A percentile compares a stretch with the other conserved stretches of the same genome.
Conservation (phyloP, 2,113 vertebrate species). For the Dromas ardeola region DNA sequence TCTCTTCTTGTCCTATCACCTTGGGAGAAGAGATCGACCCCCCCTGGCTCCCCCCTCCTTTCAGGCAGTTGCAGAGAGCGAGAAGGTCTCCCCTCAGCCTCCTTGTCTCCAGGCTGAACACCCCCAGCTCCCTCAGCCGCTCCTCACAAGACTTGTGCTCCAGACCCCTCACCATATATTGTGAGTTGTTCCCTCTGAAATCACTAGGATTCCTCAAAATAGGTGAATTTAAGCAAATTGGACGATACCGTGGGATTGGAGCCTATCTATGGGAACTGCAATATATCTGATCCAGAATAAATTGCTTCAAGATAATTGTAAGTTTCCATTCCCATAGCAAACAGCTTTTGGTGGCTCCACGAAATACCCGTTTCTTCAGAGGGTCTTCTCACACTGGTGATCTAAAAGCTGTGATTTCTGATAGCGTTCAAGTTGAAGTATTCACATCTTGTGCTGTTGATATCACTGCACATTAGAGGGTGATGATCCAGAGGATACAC, state of each 20-base stretch:
- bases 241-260: neutral
- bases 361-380: neutral
- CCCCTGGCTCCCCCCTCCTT: too few relatives aligned
- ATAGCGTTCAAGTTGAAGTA: neutral
- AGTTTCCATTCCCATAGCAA: neutral
- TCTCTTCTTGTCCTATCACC: too few relatives aligned
- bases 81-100: too few relatives aligned
- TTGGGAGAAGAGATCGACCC: too few relatives aligned
- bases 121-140: too few relatives aligned
- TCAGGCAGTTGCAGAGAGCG: too few relatives aligned
- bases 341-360: neutral
- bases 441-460: neutral
- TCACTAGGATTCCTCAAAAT: neutral
- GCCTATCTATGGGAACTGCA: neutral
- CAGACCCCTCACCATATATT: neutral
- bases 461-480: neutral
- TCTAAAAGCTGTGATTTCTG: neutral
- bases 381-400: neutral
- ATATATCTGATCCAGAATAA: neutral
- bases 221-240: neutral
- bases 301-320: neutral
- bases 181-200: neutral
- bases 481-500: slow-evolving; percentile 19
- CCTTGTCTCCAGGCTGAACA: too few relatives aligned
- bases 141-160: too few relatives aligned